Percentiles rank a stretch among this genome's conserved stretches.
These are phyloP conservation scores for Bombus waltoni DNA, from an alignment of 1,140 invertebrate species.

Conservation along the genomic window DNA sequence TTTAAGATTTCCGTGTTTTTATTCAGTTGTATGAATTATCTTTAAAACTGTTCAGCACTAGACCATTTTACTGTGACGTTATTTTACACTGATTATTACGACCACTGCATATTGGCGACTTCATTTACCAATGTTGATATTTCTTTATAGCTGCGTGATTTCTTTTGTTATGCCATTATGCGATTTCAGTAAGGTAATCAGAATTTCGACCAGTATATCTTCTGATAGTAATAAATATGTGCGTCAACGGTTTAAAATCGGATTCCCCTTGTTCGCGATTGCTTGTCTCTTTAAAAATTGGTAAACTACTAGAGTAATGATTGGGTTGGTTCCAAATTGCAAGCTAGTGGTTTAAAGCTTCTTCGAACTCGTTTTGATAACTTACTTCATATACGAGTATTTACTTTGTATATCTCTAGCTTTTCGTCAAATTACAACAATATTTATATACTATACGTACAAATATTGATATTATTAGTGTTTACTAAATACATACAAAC, in stretches of 20 bases:
- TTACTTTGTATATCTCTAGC: neutral
- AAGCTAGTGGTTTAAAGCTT: conserved; percentile 5
- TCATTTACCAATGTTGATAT: conserved; percentile 61
- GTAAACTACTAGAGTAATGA: conserved; percentile 9
- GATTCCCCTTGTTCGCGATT: neutral
- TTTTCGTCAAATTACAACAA: neutral
- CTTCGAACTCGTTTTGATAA: conserved; percentile 20
- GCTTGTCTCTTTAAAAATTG: conserved; percentile 4
- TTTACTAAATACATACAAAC: no score
- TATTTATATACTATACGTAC: neutral
- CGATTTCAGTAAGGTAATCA: conserved; percentile 9
- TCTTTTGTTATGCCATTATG: conserved; percentile 13
- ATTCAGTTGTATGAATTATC: neutral
- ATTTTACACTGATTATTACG: conserved; percentile 41
- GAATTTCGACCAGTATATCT: neutral
- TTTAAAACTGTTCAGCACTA: no score
- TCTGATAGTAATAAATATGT: neutral
- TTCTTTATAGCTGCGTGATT: conserved; percentile 7
- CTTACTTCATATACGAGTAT: neutral
- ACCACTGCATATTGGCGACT: neutral
- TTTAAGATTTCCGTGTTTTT: neutral
- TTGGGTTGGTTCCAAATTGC: neutral
- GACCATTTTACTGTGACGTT: neutral
- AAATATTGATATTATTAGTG: neutral
- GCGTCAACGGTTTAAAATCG: conserved; percentile 14